Evolutionary conservation across 2,113 vertebrate species (phyloP), one percentile per base, ranked within the genome.

Genomic region (Oreotrochilus melanogaster): DNA sequence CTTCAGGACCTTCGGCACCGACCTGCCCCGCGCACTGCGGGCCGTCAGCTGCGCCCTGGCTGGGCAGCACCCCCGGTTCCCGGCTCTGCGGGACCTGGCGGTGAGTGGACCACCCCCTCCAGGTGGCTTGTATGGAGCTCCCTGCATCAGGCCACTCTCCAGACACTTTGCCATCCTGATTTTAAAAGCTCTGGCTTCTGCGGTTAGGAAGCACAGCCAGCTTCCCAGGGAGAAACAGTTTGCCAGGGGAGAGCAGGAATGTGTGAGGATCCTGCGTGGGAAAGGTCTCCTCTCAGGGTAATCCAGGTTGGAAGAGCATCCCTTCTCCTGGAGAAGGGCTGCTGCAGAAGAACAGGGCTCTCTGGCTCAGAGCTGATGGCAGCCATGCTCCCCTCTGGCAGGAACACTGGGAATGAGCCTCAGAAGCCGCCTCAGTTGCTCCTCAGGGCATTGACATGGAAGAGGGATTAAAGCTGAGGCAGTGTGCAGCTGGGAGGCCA

Each of bases 1-100:
- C 50, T 99, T 99, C 67, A 98, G 99, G 17, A 99, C 98, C 1
- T 99, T 99, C 33, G 99, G 99, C 42, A 93, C 87, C 0, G 99
- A 99, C 95, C 97, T 99, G 51, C 97, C 98, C 42, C 97, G 97
- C 0, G 91, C 97, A 39, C 97, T 99, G 31, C 96, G 11, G 25
- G 97, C 98, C 1, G 64, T 99, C 43, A 62, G 83, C 74, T 96
- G 80, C 4, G 97, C 98, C 6, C 94, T 99, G 87, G 94, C 98
- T 1, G 98, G 99, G 17, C 96, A 97, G 70, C 99, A 99, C 71
- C 99, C 99, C 0, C 96, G 98, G 48, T 99, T 99, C 97, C 98
- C 98, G 1, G 58, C 98, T 15, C 97, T 99, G 70, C 96, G 95
- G 33, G 96, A 98, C 3, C 88, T 98, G 78, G 43, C 6, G 91